Conservation (phyloP, 2,113 vertebrate genomes). For the Arvicanthis niloticus region DNA sequence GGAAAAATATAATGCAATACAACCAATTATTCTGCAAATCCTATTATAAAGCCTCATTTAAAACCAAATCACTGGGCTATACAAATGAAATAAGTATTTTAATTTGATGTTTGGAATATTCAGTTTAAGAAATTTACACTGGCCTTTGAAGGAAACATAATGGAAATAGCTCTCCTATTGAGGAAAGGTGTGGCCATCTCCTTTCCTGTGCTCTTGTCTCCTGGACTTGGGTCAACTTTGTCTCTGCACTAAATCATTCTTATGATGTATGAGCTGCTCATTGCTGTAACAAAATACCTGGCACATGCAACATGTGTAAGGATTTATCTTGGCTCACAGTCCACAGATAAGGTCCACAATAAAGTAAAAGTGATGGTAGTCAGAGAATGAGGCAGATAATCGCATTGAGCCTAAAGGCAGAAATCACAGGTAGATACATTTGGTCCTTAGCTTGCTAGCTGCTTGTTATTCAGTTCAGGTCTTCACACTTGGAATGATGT, state of each 20-base stretch:
- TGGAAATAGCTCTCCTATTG: neutral
- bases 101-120: neutral
- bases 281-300: neutral
- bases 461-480: neutral
- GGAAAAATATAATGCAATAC: neutral
- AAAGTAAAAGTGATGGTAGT: neutral
- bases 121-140: neutral
- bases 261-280: neutral
- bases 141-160: neutral
- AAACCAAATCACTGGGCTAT: neutral
- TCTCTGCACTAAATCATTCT: neutral
- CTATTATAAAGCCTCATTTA: neutral
- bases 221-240: neutral
- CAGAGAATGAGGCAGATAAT: neutral
- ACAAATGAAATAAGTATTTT: neutral
- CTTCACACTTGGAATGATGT: too few relatives aligned
- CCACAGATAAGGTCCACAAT: neutral
- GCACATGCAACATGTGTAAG: neutral
- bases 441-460: neutral
- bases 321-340: neutral
- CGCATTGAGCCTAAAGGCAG: neutral
- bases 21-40: neutral
- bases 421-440: neutral
- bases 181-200: neutral
- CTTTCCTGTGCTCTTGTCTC: too few relatives aligned